A percentile compares a stretch with the other conserved stretches of the same genome.
These are phyloP conservation scores for Dicyema japonicum DNA, from an alignment of 1,140 invertebrate species.

Conservation along the genomic window DNA sequence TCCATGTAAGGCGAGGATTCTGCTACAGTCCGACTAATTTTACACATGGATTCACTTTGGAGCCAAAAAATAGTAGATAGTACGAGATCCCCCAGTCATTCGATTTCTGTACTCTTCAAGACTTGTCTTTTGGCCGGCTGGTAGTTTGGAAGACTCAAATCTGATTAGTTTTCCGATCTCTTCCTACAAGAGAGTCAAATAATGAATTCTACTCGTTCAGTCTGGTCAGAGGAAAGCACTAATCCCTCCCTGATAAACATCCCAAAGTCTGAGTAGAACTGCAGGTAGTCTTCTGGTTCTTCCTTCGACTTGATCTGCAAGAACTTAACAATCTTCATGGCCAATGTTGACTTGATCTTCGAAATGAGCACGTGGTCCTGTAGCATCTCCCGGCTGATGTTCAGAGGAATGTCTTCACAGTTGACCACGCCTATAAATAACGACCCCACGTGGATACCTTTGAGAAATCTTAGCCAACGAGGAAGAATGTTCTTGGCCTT, in stretches of 20 bases:
- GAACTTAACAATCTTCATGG: conserved; percentile 46
- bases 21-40: conserved; percentile 43
- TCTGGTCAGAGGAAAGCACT: conserved; percentile 38
- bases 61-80: conserved; percentile 64
- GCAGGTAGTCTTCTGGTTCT: conserved; percentile 36
- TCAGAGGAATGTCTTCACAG: conserved; percentile 82
- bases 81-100: conserved; percentile 39
- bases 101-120: conserved; percentile 42
- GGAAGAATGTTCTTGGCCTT: conserved; percentile 58
- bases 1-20: conserved; percentile 74
- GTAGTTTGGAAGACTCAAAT: conserved; percentile 52
- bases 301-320: conserved; percentile 49
- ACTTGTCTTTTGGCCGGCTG: conserved; percentile 37
- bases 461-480: conserved; percentile 65
- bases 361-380: conserved; percentile 62
- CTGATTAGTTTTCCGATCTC: conserved; percentile 53
- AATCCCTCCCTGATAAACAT: conserved; percentile 78
- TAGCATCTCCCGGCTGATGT: conserved; percentile 64
- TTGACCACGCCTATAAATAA: conserved; percentile 44
- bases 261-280: conserved; percentile 62
- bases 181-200: conserved; percentile 29
- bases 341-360: conserved; percentile 31
- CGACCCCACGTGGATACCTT: conserved; percentile 27
- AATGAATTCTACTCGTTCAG: conserved; percentile 33
- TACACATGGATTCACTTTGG: conserved; percentile 32